Evolutionary conservation across 2,113 vertebrate genomes (phyloP), one percentile per base, ranked within the genome.

Genomic region (Xiphophorus couchianus): DNA sequence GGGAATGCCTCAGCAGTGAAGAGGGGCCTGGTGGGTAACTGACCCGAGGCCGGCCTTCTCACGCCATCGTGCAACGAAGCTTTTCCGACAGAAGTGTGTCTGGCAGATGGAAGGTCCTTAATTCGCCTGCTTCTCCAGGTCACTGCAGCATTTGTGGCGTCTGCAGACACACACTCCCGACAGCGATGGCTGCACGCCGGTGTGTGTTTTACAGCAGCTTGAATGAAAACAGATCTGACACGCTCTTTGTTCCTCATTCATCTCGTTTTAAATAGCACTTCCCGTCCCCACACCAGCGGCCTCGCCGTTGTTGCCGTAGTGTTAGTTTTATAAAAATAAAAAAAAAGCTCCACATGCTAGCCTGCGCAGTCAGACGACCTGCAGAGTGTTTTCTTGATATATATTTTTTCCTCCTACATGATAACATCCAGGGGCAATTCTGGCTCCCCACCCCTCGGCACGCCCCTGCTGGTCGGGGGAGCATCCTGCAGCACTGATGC

Each of bases 251-350:
- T 81, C 74, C 66, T 79, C 9, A 2, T 22, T 39, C 31, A 0
- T 25, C 3, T n/a, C 51, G 70, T 77, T 83, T 89, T 71, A 84
- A 85, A 84, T 80, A 81, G 78, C 65, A 80, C 86, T 91, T 92
- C 87, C 87, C 89, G 71, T 76, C 30, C 82, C 66, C 54, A 54
- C 2, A 27, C 58, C 76, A 68, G 71, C 80, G 86, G 51, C 30
- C 44, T 62, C 1, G 72, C 71, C 62, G 31, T 30, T 66, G 77
- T 79, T 67, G 27, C 51, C 68, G 13, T 60, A n/a, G 19, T n/a
- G 51, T 58, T n/a, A 7, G 19, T 19, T 48, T 19, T 0, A 19
- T 48, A 48, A 19, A 48, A 58, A 8, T 10, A 19, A 28, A 28
- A 28, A 28, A 28, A 28, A 28, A 28, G 28, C 51, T 54, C 7